Evolutionary conservation across 2,797 vertebrate genomes (phyloP), one percentile per base, ranked within the genome.

Genomic region (Onychomys leucogaster): DNA sequence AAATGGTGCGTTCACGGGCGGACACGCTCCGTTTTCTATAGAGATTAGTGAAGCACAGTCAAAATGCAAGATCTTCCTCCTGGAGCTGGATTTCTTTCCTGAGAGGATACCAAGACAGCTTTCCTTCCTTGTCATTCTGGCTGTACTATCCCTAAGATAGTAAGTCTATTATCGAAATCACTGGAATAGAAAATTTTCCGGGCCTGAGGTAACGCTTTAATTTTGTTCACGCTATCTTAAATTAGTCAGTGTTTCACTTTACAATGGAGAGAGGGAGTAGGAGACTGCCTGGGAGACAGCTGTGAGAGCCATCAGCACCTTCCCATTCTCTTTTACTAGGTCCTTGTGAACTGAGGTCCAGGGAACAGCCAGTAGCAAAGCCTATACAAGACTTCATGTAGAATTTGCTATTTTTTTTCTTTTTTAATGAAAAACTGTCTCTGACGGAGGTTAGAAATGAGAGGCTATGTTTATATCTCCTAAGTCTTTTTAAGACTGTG

Each of bases 381-480:
- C 80, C 89, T 77, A 57, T 46, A 78, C 83, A 87, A 57, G 43
- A 34, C 17, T 94, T 84, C 65, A 49, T 32, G 52, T 82, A 55
- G 37, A 91, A 93, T 7, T 63, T 85, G n/a, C n/a, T 88, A 37
- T 57, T 82, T 78, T 75, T 63, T 57, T 65, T 49, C 10, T 71
- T 84, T 92, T 82, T 25, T 17, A 85, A 94, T 88, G 86, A 89
- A 92, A 77, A 34, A 52, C 2, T 82, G 5, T 52, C 49, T 90
- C 41, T 90, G 89, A 65, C 34, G 91, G 83, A 93, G 61, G 69
- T 82, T 67, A 23, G 55, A 97, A 88, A 90, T 88, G 27, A 96
- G 78, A 91, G 63, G 32, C 86, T 83, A 27, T 59, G 13, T n/a
- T 43, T 17, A 5, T 63, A 29, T 63, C 29, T 83, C n/a, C 1